Evolutionary conservation across 2,797 vertebrate species (phyloP), one percentile per base, ranked within the genome.

Genomic region (Platyrinchus mystaceus): DNA sequence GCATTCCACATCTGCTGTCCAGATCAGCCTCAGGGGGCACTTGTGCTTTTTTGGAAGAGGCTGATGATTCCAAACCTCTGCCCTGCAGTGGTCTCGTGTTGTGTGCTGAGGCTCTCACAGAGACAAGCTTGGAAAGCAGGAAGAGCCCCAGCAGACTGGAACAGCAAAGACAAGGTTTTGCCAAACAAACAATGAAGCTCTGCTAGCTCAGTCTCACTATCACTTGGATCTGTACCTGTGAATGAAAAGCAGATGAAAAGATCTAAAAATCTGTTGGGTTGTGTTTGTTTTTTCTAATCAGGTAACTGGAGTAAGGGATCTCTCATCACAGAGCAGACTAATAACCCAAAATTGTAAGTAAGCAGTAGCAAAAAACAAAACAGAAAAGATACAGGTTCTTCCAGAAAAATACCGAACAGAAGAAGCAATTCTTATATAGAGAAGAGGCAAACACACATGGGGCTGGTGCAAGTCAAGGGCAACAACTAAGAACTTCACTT

Each of bases 241-340:
- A 87, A 89, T 91, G 84, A 87, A 79, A 83, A 80, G 77, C 36
- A 76, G 88, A 93, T 91, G 88, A 83, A 84, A 93, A 93, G 39
- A 62, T 83, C 79, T 73, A 55, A 28, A 50, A 24, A 30, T 80
- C 30, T 62, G 44, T 13, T 75, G 66, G 11, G 22, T 46, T 32
- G 9, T 20, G 67, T 50, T 83, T 80, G 56, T 56, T 67, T 77
- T 83, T 78, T 66, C 12, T 55, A 44, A 44, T 47, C 39, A 19
- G 49, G 60, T 84, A 76, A 58, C 60, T 69, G 39, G 47, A 83
- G 71, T 30, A 39, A 50, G 44, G 52, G 52, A 67, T 70, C 41
- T 83, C 49, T 6, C 34, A 55, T 76, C 44, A n/a, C 30, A 26
- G 56, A 84, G 43, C 63, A 79, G 46, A 19, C 39, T 30, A 78